phyloP scores from a whole-genome alignment of 2,888 invertebrate species.

The Andrena dorsata region DNA sequence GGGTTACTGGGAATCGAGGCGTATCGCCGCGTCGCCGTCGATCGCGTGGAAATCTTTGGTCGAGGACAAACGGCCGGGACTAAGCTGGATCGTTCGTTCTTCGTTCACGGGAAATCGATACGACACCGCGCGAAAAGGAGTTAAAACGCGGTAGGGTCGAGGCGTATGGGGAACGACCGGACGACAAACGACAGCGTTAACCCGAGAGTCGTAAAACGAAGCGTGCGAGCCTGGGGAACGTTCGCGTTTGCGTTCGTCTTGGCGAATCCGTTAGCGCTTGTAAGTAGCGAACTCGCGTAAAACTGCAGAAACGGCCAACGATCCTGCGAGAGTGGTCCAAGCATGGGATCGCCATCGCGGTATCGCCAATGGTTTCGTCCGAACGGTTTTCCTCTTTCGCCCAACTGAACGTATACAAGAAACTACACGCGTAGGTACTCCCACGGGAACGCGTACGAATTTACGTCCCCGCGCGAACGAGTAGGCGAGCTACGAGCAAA shows the following conservation, averaged over 20 bases:
- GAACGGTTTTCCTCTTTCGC: not conserved
- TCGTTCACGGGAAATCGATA: not conserved
- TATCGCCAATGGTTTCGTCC: not conserved
- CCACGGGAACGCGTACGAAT: not conserved
- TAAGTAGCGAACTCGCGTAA: conserved; percentile 30
- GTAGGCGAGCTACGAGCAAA: not conserved
- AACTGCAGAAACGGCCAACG: conserved; percentile 38
- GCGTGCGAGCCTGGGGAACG: conserved; percentile 52
- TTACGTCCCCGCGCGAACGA: not conserved
- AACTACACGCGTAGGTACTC: not conserved
- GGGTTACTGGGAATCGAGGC: too few relatives aligned
- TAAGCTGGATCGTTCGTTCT: not conserved
- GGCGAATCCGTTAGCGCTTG: conserved; percentile 47
- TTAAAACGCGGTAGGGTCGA: not conserved
- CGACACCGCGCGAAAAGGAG: not conserved
- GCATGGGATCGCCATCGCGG: not conserved
- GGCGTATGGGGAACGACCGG: not conserved
- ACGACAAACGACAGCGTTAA: conserved; percentile 24
- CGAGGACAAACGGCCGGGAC: too few relatives aligned
- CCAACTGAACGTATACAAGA: not conserved
- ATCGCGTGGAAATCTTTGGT: too few relatives aligned
- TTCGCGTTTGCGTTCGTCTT: conserved; percentile 23
- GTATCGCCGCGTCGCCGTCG: too few relatives aligned
- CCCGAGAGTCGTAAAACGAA: conserved; percentile 47
- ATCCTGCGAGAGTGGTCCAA: not conserved